Percentiles rank a stretch among this genome's conserved stretches.
These are phyloP conservation scores for Calyptomena viridis DNA, from an alignment of 2,113 vertebrate species.

Conservation along the genomic window DNA sequence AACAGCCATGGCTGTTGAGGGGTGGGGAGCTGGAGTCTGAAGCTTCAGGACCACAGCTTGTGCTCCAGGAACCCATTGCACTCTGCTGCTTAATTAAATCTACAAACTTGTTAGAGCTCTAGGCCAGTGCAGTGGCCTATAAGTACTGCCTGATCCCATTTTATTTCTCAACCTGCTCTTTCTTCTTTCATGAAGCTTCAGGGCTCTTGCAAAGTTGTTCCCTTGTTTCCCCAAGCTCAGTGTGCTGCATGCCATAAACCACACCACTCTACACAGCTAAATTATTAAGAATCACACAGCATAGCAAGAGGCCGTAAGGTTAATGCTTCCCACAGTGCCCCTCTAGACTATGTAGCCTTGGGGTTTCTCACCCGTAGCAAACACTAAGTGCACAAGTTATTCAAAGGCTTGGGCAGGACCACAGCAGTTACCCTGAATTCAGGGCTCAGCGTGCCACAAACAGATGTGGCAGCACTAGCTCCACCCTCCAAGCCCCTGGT, in stretches of 20 bases:
- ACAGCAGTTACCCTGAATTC: background rate
- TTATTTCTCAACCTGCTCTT: background rate
- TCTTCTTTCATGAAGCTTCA: background rate
- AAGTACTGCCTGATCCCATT: background rate
- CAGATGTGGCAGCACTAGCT: background rate
- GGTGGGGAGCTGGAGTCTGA: background rate
- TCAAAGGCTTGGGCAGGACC: background rate
- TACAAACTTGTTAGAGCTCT: background rate
- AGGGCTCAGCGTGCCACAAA: background rate
- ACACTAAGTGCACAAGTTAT: background rate
- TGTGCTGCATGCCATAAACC: background rate
- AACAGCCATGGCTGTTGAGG: background rate
- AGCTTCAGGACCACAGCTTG: background rate
- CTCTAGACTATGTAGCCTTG: background rate
- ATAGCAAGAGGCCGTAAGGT: background rate
- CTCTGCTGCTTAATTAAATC: background rate
- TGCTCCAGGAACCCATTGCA: background rate
- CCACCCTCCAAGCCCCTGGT: background rate
- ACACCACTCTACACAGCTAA: background rate
- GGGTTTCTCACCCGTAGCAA: background rate
- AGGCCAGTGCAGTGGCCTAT: background rate
- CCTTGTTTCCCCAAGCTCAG: background rate
- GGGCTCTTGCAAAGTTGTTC: background rate
- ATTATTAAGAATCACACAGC: background rate
- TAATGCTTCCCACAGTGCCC: background rate